A percentile compares a stretch with the other conserved stretches of the same genome.
Evolutionary conservation across 64 coral and sea anemone genomes (phyloP).

Genomic region (Stichodactyla mertensii): DNA sequence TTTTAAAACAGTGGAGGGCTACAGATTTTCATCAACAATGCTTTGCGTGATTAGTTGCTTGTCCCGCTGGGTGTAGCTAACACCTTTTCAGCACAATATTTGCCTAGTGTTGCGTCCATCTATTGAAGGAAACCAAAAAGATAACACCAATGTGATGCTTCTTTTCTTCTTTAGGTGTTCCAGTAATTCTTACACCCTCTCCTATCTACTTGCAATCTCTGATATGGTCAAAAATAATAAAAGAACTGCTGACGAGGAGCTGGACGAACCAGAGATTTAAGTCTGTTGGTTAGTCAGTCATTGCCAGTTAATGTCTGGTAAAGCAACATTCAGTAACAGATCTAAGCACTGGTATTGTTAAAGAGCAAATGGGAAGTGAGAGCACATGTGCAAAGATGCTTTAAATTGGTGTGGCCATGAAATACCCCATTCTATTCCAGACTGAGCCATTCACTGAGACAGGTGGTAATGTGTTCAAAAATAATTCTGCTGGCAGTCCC

Average conservation of each 20-base stretch:
- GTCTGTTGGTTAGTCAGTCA: background rate
- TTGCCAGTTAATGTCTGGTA: background rate
- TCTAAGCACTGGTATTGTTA: too few species aligned
- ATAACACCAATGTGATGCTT: background rate
- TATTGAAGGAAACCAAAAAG: background rate
- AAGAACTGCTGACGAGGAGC: conserved; percentile 12
- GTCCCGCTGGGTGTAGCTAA: background rate
- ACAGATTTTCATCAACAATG: too few species aligned
- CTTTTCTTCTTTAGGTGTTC: conserved; percentile 31
- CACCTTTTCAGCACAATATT: background rate
- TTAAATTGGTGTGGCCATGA: too few species aligned
- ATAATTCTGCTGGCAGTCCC: too few species aligned
- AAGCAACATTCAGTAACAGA: too few species aligned
- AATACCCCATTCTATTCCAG: too few species aligned
- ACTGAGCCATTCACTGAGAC: too few species aligned
- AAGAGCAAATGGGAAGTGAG: too few species aligned
- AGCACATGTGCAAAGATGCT: too few species aligned
- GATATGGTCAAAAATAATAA: conserved; percentile 19
- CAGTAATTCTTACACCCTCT: conserved; percentile 31
- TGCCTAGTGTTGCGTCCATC: background rate
- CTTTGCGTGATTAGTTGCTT: too few species aligned
- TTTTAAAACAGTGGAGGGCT: too few species aligned
- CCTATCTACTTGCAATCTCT: conserved; percentile 21
- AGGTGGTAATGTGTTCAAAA: too few species aligned
- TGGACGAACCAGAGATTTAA: conserved; percentile 14